These are phyloP conservation scores for Gerris buenoi DNA, from an alignment of 1,140 invertebrate genomes.

Conservation along the genomic window DNA sequence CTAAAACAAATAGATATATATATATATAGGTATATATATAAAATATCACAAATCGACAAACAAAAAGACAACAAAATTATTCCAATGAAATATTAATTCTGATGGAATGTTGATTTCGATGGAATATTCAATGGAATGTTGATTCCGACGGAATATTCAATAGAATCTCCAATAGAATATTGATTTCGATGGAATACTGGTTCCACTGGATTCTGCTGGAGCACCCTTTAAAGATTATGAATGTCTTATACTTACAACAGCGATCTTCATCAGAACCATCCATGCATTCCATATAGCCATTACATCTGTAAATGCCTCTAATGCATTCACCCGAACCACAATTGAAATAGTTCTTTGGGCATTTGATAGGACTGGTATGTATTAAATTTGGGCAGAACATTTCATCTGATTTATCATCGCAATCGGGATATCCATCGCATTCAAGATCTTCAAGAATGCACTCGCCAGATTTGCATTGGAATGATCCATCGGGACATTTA, in stretches of 20 bases:
- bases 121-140: too few species aligned
- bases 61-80: too few species aligned
- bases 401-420: slow-evolving; percentile 29
- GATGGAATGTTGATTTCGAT: too few species aligned
- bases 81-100: too few species aligned
- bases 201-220: too few species aligned
- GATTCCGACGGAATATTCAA: too few species aligned
- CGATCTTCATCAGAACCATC: slow-evolving; percentile 27
- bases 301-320: slow-evolving; percentile 7
- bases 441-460: slow-evolving; percentile 24
- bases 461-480: slow-evolving; percentile 11
- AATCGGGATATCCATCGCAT: slow-evolving; percentile 8
- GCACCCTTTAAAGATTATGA: too few species aligned
- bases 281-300: slow-evolving; percentile 18
- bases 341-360: not conserved
- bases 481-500: not conserved
- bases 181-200: too few species aligned
- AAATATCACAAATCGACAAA: too few species aligned
- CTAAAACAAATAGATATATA: too few species aligned
- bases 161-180: too few species aligned
- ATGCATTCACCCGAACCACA: slow-evolving; percentile 23
- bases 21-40: too few species aligned
- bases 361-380: slow-evolving; percentile 19
- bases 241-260: slow-evolving; percentile 29
- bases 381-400: slow-evolving; percentile 25